A percentile compares a stretch with the other conserved stretches of the same genome.
phyloP scores from a whole-genome alignment of 2,113 vertebrate species.

The Lepidothrix coronata region DNA sequence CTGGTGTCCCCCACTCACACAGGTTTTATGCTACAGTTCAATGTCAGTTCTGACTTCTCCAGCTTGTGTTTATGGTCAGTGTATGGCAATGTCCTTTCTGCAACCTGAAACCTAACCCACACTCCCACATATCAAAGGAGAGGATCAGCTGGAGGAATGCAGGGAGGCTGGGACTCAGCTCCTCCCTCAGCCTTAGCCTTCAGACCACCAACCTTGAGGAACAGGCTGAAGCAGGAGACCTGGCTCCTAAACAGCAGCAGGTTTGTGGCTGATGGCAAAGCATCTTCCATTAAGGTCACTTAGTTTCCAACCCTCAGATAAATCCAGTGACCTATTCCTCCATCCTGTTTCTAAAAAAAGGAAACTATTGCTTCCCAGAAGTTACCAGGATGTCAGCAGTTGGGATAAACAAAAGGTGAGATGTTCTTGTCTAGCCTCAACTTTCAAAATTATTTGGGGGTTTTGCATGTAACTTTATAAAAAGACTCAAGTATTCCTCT shows the following conservation, averaged over 20 bases:
- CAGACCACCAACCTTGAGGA: conserved; percentile 39
- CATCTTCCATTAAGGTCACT: background rate
- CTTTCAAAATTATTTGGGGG: background rate
- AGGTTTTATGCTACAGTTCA: background rate
- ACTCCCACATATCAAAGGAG: background rate
- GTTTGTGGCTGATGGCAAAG: background rate
- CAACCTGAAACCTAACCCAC: background rate
- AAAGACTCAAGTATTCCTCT: background rate
- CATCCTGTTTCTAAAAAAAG: background rate
- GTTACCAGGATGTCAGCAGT: background rate
- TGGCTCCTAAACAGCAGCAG: background rate
- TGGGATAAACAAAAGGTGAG: background rate
- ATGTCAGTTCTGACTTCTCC: background rate
- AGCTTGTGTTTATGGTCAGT: background rate
- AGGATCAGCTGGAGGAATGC: conserved; percentile 17
- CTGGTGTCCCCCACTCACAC: background rate
- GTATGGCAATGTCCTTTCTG: background rate
- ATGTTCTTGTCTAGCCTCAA: background rate
- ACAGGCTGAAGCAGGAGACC: background rate
- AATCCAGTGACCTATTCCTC: background rate
- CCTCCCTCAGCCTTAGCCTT: background rate
- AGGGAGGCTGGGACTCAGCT: background rate
- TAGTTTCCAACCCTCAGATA: background rate
- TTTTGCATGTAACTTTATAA: background rate
- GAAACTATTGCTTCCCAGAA: conserved; percentile 4